Conservation (phyloP, 2,888 invertebrate genomes). For the Pecten maximus region DNA sequence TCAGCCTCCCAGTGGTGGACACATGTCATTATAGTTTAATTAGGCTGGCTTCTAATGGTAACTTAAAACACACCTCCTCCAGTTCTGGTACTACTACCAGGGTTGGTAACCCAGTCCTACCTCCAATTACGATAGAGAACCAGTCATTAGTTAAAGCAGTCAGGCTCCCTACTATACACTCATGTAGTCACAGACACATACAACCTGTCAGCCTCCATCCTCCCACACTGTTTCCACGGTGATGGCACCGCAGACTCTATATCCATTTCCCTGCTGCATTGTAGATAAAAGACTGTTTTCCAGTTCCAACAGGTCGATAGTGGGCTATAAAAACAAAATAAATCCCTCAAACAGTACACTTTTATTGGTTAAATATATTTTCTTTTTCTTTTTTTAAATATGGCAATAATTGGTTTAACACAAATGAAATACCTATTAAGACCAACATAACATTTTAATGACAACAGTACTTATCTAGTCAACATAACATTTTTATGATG, state of each 20-base stretch:
- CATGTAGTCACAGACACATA: neutral
- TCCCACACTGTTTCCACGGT: conserved; percentile 16
- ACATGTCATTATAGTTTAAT: no score
- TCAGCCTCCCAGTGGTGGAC: neutral
- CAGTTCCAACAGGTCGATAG: conserved; percentile 73
- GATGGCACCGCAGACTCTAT: conserved; percentile 48
- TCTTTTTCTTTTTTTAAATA: no score
- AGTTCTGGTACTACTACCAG: neutral
- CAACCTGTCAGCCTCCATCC: neutral
- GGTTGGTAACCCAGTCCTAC: neutral
- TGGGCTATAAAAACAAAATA: conserved; percentile 70
- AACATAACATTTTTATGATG: neutral
- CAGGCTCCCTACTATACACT: neutral
- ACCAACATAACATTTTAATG: no score
- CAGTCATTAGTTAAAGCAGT: neutral
- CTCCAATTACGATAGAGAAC: neutral
- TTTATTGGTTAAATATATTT: no score
- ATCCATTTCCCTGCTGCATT: conserved; percentile 80
- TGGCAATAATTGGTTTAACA: no score
- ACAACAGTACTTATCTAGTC: conserved; percentile 37
- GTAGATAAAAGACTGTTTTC: conserved; percentile 81
- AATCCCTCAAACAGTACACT: no score
- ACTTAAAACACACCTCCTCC: neutral
- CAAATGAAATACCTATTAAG: no score
- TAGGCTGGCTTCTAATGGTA: no score